phyloP scores from a whole-genome alignment of 2,888 invertebrate genomes.

The Tiphia femorata region DNA sequence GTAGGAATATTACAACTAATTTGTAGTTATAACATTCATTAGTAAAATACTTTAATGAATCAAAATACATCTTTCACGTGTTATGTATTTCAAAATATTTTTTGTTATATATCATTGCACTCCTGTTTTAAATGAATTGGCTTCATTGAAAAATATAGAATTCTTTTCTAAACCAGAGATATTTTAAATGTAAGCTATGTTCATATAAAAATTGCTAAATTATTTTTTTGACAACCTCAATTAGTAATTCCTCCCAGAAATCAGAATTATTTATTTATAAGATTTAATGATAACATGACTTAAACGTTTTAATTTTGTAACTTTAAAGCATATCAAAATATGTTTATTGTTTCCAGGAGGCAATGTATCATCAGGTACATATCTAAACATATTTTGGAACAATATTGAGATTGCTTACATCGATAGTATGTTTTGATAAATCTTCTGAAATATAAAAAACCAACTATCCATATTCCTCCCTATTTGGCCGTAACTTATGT shows the following conservation, averaged over 20 bases:
- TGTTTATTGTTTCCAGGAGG: constrained; percentile 1
- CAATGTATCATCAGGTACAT: constrained; percentile 26
- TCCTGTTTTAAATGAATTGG: constrained; percentile 1
- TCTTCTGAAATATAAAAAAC: too few relatives aligned
- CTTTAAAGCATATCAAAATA: too few relatives aligned
- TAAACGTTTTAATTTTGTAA: too few relatives aligned
- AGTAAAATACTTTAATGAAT: constrained; percentile 57
- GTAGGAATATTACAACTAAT: constrained; percentile 29
- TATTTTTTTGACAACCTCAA: too few relatives aligned
- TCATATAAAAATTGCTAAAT: too few relatives aligned
- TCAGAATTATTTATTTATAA: too few relatives aligned
- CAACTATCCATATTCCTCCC: too few relatives aligned
- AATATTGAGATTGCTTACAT: constrained; percentile 7
- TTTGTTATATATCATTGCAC: constrained; percentile 6
- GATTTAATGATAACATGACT: too few relatives aligned
- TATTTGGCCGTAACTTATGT: too few relatives aligned
- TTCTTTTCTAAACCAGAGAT: neutral
- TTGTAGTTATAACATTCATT: constrained; percentile 34
- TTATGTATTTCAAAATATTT: constrained; percentile 32
- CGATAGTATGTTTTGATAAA: neutral
- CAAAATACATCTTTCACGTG: constrained; percentile 44
- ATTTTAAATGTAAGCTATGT: too few relatives aligned
- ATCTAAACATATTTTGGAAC: constrained; percentile 4
- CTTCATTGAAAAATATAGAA: neutral
- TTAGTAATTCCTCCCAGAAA: too few relatives aligned